Conservation (phyloP, 53 echinoderm and acorn worm species). For the Holothuria scabra region DNA sequence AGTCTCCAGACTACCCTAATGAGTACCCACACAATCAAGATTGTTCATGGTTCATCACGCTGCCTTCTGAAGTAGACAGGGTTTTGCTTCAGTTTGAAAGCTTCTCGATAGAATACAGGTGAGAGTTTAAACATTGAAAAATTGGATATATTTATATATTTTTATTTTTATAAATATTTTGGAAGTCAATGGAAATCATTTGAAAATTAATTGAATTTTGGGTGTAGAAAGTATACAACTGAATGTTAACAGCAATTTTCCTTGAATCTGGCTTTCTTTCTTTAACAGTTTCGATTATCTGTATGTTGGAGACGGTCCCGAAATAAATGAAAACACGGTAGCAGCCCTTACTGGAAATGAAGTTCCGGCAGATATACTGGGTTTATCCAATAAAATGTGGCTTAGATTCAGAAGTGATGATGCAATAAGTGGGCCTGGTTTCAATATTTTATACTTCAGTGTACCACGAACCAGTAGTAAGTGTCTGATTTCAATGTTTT, state of each 20-base stretch:
- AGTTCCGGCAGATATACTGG: conserved; percentile 15
- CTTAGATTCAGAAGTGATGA: conserved; percentile 68
- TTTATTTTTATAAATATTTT: too few species aligned
- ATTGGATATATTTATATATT: too few species aligned
- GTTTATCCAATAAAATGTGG: conserved; percentile 70
- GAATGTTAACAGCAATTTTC: too few species aligned
- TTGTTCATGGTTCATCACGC: conserved; percentile 72
- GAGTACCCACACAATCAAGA: conserved; percentile 70
- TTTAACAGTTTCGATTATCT: conserved; percentile 67
- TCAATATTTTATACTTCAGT: conserved; percentile 53
- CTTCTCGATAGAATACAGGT: conserved; percentile 66
- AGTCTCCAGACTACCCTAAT: conserved; percentile 63
- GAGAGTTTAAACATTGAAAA: not conserved
- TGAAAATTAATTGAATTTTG: too few species aligned
- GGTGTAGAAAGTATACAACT: too few species aligned
- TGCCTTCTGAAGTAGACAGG: conserved; percentile 37
- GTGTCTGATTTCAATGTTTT: too few species aligned
- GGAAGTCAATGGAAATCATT: too few species aligned
- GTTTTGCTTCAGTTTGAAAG: conserved; percentile 59
- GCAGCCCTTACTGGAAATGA: conserved; percentile 50
- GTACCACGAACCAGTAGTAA: not conserved
- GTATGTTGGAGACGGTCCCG: conserved; percentile 49
- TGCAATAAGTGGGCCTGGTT: conserved; percentile 54
- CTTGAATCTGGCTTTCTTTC: not conserved
- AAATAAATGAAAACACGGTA: conserved; percentile 59